Conservation (phyloP, 2,113 vertebrate genomes). For the Laterallus jamaicensis region DNA sequence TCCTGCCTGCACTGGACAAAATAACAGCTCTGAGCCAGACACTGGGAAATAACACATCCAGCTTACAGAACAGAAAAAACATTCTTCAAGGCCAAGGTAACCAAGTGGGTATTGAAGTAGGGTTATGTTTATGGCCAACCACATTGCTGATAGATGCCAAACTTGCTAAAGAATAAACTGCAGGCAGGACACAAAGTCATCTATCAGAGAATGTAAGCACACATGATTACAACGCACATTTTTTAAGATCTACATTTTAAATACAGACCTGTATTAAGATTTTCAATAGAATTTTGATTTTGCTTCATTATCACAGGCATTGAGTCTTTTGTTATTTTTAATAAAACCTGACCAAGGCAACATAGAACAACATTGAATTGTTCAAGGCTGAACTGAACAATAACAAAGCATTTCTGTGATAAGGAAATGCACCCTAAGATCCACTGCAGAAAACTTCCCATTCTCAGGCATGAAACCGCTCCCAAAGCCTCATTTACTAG, state of each 20-base stretch:
- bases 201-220: not conserved
- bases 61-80: not conserved
- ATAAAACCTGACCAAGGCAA: not conserved
- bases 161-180: not conserved
- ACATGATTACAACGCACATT: not conserved
- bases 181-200: not conserved
- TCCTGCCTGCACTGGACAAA: not conserved
- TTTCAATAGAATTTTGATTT: not conserved
- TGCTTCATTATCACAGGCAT: not conserved
- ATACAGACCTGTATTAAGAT: not conserved
- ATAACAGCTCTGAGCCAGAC: not conserved
- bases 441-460: not conserved
- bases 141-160: not conserved
- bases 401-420: not conserved
- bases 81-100: slow-evolving; percentile 6
- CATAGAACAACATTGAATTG: not conserved
- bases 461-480: not conserved
- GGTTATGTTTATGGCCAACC: not conserved
- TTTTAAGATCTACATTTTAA: not conserved
- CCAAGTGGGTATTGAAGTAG: not conserved
- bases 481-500: not conserved
- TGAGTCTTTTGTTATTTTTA: not conserved
- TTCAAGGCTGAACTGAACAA: slow-evolving; percentile 12
- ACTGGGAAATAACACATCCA: not conserved
- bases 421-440: not conserved